These are phyloP conservation scores for Doryteuthis pealeii DNA, from an alignment of 1,140 invertebrate species.

Conservation along the genomic window DNA sequence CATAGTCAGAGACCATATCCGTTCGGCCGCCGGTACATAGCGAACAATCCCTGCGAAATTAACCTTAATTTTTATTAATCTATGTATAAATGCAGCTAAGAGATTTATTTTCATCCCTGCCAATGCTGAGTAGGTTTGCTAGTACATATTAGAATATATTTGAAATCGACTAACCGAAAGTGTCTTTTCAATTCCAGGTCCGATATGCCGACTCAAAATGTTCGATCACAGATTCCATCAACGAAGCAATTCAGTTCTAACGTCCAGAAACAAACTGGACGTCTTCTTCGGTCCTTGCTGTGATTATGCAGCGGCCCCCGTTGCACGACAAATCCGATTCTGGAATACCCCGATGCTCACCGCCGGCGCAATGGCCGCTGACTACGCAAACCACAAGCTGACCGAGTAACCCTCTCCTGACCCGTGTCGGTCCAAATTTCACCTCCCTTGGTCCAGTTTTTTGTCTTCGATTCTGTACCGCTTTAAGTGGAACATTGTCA, in stretches of 20 bases:
- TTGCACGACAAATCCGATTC: constrained; percentile 74
- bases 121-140: no score
- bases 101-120: no score
- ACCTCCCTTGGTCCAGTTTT: constrained; percentile 71
- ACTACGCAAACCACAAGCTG: constrained; percentile 65
- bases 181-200: constrained; percentile 24
- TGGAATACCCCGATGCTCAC: constrained; percentile 89
- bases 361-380: constrained; percentile 79
- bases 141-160: no score
- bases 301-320: constrained; percentile 88
- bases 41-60: no score
- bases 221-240: constrained; percentile 36
- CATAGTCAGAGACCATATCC: no score
- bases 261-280: constrained; percentile 62
- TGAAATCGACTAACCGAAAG: no score
- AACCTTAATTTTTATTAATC: no score
- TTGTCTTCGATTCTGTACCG: no score
- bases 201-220: constrained; percentile 44
- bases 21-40: no score
- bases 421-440: constrained; percentile 83
- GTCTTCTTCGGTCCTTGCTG: constrained; percentile 89
- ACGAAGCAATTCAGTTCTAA: constrained; percentile 48
- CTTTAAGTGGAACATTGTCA: no score
- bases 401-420: constrained; percentile 74
- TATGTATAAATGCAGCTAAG: no score